Conservation (phyloP, 2,113 vertebrate genomes). For the Plecotus auritus region DNA sequence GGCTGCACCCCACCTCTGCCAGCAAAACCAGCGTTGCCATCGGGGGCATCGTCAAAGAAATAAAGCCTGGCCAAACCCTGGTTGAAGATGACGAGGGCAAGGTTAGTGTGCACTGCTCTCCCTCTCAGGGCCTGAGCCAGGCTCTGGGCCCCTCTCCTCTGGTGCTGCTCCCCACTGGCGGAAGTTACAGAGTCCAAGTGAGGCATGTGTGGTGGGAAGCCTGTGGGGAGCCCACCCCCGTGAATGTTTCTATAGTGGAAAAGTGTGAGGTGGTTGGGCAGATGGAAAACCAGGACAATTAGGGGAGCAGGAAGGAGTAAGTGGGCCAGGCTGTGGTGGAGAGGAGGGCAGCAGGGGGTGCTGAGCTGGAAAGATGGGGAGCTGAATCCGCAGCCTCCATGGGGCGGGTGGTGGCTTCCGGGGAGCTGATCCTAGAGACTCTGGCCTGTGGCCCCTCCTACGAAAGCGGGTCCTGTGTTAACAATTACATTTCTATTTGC, state of each 20-base stretch:
- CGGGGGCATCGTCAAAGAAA: slow-evolving; percentile 88
- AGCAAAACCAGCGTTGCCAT: slow-evolving; percentile 84
- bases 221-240: rapidly evolving
- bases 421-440: neutral
- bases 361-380: neutral
- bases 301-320: neutral
- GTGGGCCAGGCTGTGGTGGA: no score
- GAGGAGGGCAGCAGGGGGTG: no score
- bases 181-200: neutral
- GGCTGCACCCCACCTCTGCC: slow-evolving; percentile 83
- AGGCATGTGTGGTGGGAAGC: neutral
- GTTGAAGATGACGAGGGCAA: slow-evolving; percentile 96
- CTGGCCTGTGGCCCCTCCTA: no score
- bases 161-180: neutral
- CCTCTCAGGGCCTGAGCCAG: no score
- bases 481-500: neutral
- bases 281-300: neutral
- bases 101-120: slow-evolving; percentile 77
- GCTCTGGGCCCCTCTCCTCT: neutral
- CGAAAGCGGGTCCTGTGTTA: neutral
- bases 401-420: no score
- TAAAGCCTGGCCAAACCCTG: slow-evolving; percentile 85
- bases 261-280: neutral
- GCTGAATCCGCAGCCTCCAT: neutral
- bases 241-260: neutral